Conservation (phyloP, 1,140 invertebrate genomes). For the Melanaphis sacchari region DNA sequence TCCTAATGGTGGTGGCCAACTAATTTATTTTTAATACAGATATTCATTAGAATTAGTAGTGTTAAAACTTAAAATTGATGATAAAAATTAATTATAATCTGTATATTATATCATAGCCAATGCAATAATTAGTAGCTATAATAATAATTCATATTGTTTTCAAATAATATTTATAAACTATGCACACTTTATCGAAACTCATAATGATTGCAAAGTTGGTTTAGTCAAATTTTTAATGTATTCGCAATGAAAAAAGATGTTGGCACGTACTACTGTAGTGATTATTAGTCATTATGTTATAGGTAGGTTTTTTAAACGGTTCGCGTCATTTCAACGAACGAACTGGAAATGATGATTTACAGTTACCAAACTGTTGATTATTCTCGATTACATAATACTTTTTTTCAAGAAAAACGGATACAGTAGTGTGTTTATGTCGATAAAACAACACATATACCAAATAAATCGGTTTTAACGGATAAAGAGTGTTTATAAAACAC, state of each 20-base stretch:
- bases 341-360: background rate
- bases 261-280: background rate
- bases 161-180: background rate
- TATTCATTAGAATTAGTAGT: background rate
- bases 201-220: background rate
- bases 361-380: background rate
- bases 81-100: background rate
- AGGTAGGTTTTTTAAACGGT: background rate
- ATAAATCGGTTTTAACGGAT: background rate
- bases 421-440: background rate
- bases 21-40: background rate
- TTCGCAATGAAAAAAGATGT: background rate
- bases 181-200: background rate
- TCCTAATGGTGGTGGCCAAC: background rate
- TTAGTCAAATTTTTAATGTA: background rate
- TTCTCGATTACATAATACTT: constrained; percentile 1
- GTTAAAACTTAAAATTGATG: background rate
- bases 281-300: background rate
- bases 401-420: background rate
- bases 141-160: background rate
- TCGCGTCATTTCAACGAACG: background rate
- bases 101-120: background rate
- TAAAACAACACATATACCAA: background rate
- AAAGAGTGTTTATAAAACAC: background rate
- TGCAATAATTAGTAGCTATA: background rate